phyloP scores from a whole-genome alignment of 2,888 invertebrate genomes.

The Melanargia galathea region DNA sequence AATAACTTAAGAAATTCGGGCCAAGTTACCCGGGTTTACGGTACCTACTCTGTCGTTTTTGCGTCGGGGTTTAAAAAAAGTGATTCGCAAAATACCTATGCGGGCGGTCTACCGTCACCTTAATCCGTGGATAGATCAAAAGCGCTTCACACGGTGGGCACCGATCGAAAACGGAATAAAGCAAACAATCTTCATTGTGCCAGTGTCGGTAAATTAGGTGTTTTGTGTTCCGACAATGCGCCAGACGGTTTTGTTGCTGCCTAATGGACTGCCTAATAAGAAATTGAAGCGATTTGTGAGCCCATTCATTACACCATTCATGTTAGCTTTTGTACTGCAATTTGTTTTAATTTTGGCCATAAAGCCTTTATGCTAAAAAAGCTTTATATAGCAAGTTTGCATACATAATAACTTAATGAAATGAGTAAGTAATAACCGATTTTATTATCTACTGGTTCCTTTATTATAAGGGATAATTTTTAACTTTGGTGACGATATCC shows the following conservation, averaged over 20 bases:
- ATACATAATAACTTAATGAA: not conserved
- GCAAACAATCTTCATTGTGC: slow-evolving; percentile 43
- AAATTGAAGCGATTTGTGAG: slow-evolving; percentile 35
- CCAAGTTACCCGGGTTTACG: too few relatives aligned
- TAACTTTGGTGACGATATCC: too few relatives aligned
- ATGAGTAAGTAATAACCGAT: not conserved
- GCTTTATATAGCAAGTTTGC: too few relatives aligned
- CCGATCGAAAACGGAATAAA: slow-evolving; percentile 45
- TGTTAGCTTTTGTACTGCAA: slow-evolving; percentile 26
- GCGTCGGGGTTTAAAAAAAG: not conserved
- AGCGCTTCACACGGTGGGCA: slow-evolving; percentile 49
- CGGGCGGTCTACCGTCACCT: slow-evolving; percentile 3
- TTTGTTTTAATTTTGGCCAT: slow-evolving; percentile 31
- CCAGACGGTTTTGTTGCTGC: slow-evolving; percentile 44
- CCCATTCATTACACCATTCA: slow-evolving; percentile 23
- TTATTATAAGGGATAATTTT: too few relatives aligned
- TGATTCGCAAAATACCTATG: slow-evolving; percentile 2
- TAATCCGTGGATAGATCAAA: slow-evolving; percentile 36
- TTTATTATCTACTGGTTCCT: not conserved
- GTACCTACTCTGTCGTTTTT: too few relatives aligned
- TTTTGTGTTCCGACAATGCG: slow-evolving; percentile 45
- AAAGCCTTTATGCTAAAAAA: slow-evolving; percentile 10
- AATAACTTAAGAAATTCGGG: too few relatives aligned
- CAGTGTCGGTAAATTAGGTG: slow-evolving; percentile 49
- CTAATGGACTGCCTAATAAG: slow-evolving; percentile 48